These are phyloP conservation scores for Spilogale gracilis DNA, from an alignment of 2,113 vertebrate species.

Conservation along the genomic window DNA sequence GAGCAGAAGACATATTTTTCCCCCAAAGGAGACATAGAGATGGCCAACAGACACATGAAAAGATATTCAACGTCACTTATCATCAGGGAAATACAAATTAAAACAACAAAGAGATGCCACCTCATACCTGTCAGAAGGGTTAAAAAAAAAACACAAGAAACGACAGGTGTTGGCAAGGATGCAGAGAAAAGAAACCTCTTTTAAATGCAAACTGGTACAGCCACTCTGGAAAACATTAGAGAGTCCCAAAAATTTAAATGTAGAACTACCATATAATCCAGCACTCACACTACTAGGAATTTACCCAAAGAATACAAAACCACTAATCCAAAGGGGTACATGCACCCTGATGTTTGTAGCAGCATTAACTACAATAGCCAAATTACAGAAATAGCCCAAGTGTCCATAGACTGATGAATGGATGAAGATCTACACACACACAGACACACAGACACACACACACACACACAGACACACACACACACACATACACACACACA, in stretches of 20 bases:
- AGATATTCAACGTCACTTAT: too few relatives aligned
- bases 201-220: neutral
- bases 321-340: neutral
- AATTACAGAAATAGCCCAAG: too few relatives aligned
- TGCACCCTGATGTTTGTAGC: too few relatives aligned
- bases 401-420: too few relatives aligned
- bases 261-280: neutral
- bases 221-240: neutral
- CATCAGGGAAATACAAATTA: neutral
- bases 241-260: neutral
- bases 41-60: too few relatives aligned
- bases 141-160: neutral
- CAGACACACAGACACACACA: too few relatives aligned
- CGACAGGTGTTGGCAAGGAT: neutral
- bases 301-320: neutral
- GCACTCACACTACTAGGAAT: neutral
- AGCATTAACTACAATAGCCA: too few relatives aligned
- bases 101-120: neutral
- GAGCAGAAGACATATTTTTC: neutral
- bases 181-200: neutral
- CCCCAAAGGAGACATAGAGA: neutral
- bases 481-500: too few relatives aligned
- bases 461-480: too few relatives aligned
- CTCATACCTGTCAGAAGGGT: neutral
- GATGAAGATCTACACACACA: too few relatives aligned